Evolutionary conservation across 2,888 invertebrate genomes (phyloP).

Genomic region (Gryllus longicercus): DNA sequence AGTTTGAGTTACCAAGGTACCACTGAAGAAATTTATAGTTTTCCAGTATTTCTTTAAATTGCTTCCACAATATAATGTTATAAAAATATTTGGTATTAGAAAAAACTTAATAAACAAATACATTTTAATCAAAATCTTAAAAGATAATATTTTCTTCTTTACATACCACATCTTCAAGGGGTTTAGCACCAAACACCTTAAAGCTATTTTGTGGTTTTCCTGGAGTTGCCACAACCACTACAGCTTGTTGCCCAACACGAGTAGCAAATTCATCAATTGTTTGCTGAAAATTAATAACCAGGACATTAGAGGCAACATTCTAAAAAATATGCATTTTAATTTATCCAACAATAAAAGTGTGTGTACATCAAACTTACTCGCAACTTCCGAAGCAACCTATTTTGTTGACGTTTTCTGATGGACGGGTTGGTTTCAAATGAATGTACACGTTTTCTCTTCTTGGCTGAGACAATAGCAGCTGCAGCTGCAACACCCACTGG

Average conservation of each 20-base stretch:
- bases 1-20: too few species aligned
- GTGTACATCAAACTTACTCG: conserved; percentile 56
- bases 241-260: conserved; percentile 93
- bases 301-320: neutral
- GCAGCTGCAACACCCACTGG: conserved; percentile 96
- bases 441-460: conserved; percentile 91
- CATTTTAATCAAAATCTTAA: too few species aligned
- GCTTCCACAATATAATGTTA: neutral
- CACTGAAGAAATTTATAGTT: neutral
- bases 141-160: neutral
- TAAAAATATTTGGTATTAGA: too few species aligned
- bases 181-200: conserved; percentile 95
- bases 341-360: conserved; percentile 21
- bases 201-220: conserved; percentile 94
- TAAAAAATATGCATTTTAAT: neutral
- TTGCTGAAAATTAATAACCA: conserved; percentile 56
- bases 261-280: conserved; percentile 97
- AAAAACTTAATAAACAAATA: neutral
- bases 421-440: conserved; percentile 97
- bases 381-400: conserved; percentile 81
- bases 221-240: conserved; percentile 92
- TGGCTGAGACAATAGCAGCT: conserved; percentile 92
- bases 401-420: conserved; percentile 91
- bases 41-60: neutral
- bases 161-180: conserved; percentile 78